Evolutionary conservation across 2,888 invertebrate genomes (phyloP).

Genomic region (Phorcus lineatus): DNA sequence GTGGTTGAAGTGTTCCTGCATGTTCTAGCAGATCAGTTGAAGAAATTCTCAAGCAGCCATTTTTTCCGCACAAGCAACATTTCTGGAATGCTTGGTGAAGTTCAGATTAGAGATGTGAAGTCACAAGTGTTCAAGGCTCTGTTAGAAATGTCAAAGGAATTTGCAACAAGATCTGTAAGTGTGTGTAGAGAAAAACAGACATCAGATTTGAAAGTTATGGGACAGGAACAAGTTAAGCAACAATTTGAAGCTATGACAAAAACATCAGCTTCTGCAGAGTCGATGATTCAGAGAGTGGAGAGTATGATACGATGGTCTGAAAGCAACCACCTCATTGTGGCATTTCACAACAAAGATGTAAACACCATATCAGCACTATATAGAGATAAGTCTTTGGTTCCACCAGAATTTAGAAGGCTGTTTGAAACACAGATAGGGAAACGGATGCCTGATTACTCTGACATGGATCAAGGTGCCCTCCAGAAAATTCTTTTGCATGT

Average conservation of each 20-base stretch:
- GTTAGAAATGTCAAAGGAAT: conserved; percentile 33
- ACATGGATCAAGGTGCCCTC: conserved; percentile 12
- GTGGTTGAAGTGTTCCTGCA: conserved; percentile 46
- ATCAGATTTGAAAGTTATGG: not conserved
- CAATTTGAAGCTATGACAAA: conserved; percentile 22
- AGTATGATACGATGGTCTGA: conserved; percentile 47
- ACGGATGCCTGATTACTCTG: conserved; percentile 23
- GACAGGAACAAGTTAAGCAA: not conserved
- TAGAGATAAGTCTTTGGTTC: conserved; percentile 4
- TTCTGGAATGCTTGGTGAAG: conserved; percentile 28
- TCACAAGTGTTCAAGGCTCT: conserved; percentile 32
- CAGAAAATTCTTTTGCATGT: conserved; percentile 17
- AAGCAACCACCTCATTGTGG: conserved; percentile 27
- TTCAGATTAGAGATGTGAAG: conserved; percentile 30
- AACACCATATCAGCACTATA: conserved; percentile 29
- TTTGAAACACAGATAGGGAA: conserved; percentile 54
- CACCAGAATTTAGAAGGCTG: conserved; percentile 24
- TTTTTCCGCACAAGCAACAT: conserved; percentile 46
- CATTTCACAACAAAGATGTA: conserved; percentile 23
- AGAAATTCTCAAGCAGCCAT: conserved; percentile 52
- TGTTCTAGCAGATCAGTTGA: conserved; percentile 60
- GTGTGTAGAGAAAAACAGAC: conserved; percentile 33
- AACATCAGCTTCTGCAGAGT: conserved; percentile 27
- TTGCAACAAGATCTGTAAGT: conserved; percentile 40
- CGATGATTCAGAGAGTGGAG: conserved; percentile 36